Conservation (phyloP, 2,113 vertebrate genomes). For the Chunga burmeisteri region DNA sequence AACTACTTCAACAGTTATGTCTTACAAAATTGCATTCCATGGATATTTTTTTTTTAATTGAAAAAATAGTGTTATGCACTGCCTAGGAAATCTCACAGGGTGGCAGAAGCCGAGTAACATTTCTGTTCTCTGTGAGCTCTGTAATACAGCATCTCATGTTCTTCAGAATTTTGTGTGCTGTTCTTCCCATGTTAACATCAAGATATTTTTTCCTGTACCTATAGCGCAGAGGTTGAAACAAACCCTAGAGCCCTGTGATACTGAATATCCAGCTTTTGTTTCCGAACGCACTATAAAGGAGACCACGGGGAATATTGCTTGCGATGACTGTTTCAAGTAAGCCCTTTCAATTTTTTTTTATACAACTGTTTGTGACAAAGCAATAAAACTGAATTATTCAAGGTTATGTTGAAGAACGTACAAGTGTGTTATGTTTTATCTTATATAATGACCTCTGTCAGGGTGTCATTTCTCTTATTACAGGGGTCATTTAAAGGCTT, state of each 20-base stretch:
- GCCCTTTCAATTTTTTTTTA: slow-evolving; percentile 34
- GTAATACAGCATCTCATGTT: slow-evolving; percentile 9
- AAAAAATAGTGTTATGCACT: slow-evolving; percentile 69
- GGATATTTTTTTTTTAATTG: slow-evolving; percentile 60
- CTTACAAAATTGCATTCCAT: slow-evolving; percentile 49
- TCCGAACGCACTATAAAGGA: slow-evolving; percentile 99
- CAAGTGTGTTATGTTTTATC: slow-evolving; percentile 14
- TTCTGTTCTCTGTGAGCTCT: slow-evolving; percentile 14
- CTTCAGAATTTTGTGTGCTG: slow-evolving; percentile 34
- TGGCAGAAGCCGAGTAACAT: slow-evolving; percentile 66
- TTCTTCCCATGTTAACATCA: slow-evolving; percentile 50
- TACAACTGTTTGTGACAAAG: slow-evolving; percentile 27
- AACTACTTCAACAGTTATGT: slow-evolving; percentile 24
- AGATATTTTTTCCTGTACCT: slow-evolving; percentile 36
- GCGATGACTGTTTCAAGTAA: slow-evolving; percentile 95
- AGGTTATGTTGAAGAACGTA: neutral
- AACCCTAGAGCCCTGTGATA: slow-evolving; percentile 94
- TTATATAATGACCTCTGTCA: neutral
- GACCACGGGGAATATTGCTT: slow-evolving; percentile 92
- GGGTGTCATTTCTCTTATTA: neutral
- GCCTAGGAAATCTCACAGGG: slow-evolving; percentile 75
- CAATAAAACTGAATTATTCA: neutral
- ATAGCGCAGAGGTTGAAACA: slow-evolving; percentile 88
- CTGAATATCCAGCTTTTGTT: slow-evolving; percentile 95
- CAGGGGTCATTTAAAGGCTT: neutral